Evolutionary conservation across 2,888 invertebrate species (phyloP), one percentile per base, ranked within the genome.

Genomic region (Meta bourneti): DNA sequence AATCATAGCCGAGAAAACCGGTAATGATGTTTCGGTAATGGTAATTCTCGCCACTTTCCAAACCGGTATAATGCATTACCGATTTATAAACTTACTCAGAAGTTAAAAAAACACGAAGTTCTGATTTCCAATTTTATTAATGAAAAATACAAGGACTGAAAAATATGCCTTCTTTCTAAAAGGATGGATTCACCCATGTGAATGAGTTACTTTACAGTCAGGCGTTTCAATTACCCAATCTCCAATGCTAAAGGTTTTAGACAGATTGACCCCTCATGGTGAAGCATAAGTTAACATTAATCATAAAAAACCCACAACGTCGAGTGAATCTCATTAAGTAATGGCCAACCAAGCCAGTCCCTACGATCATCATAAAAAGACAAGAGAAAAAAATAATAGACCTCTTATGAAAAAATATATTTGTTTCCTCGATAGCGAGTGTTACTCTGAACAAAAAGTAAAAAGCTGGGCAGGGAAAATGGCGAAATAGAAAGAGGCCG

Each of bases 301-400:
- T 61, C 11, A 61, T 8, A 61, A 61, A 61, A 34, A 34, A 34
- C 34, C 34, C 34, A 34, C 34, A 34, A 61, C 61, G 11, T 16
- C 61, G 69, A 82, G 70, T 72, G 19, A 72, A 91, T 78, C 91
- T 91, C 86, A 91, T 91, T 91, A 87, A n/a, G 90, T 90, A 86
- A 91, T 87, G 86, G 81, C 82, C 91, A 86, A 86, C 86, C 86
- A 16, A 91, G 69, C 75, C 69, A 19, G 16, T 72, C 51, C 54
- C 75, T 8, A 54, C 13, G 52, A 19, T 52, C 61, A 49, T 81
- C 48, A 81, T 70, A 78, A 84, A 83, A 75, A 83, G 72, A 87
- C 48, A 78, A 11, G 20, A 80, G 80, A 86, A 90, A 79, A 84
- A 74, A 20, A 77, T 77, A 77, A 77, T 77, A 77, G 82, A 51